These are phyloP conservation scores for Eupelmus urozonus DNA, from an alignment of 2,888 invertebrate species.

Conservation along the genomic window DNA sequence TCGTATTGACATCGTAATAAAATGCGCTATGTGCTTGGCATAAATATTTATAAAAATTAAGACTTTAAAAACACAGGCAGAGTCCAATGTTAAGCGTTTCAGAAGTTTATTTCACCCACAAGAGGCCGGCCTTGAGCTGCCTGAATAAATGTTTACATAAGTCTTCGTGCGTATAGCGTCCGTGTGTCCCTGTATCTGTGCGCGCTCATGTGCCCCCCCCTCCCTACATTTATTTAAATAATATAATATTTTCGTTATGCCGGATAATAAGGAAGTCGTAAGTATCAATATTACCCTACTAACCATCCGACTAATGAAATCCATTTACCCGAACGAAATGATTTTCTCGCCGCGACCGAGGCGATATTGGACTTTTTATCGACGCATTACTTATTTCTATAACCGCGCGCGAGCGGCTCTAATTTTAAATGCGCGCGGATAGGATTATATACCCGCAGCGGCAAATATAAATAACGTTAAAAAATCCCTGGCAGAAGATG, in stretches of 20 bases:
- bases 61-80: conserved; percentile 16
- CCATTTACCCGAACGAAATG: too few species aligned
- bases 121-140: conserved; percentile 45
- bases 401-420: too few species aligned
- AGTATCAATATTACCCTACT: background rate
- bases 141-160: conserved; percentile 50
- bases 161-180: background rate
- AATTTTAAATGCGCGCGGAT: too few species aligned
- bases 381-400: background rate
- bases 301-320: too few species aligned
- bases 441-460: too few species aligned
- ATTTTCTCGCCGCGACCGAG: too few species aligned
- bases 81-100: conserved; percentile 9
- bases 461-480: background rate
- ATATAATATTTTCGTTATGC: conserved; percentile 29
- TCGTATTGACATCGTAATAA: too few species aligned
- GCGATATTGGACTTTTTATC: background rate
- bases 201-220: too few species aligned
- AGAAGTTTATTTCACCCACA: conserved; percentile 19
- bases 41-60: too few species aligned
- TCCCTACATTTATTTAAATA: conserved; percentile 30
- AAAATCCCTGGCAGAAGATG: background rate
- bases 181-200: too few species aligned
- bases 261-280: background rate
- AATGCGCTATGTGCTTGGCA: too few species aligned